These are phyloP conservation scores for Mesocentrotus franciscanus DNA, from an alignment of 53 echinoderm and acorn worm species.

Conservation along the genomic window DNA sequence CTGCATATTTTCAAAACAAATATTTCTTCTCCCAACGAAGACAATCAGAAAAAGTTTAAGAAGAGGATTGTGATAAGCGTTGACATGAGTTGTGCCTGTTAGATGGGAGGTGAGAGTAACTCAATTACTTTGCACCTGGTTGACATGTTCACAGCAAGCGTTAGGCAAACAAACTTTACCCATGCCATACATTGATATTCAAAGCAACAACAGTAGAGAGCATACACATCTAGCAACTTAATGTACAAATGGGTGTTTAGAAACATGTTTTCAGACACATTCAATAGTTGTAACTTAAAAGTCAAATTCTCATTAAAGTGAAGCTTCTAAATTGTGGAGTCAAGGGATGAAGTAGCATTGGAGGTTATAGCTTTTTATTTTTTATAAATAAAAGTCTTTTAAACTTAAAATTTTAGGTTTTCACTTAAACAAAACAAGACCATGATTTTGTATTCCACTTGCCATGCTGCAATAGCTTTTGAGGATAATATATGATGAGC, in stretches of 20 bases:
- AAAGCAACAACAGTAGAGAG: not conserved
- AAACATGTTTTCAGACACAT: too few species aligned
- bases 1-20: constrained; percentile 29
- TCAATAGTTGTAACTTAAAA: too few species aligned
- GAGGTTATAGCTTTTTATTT: too few species aligned
- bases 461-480: not conserved
- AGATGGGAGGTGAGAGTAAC: constrained; percentile 19
- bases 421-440: too few species aligned
- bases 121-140: constrained; percentile 36
- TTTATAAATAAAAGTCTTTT: too few species aligned
- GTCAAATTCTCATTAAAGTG: too few species aligned
- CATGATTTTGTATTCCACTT: not conserved
- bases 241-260: too few species aligned
- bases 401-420: too few species aligned
- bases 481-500: not conserved
- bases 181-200: not conserved
- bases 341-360: too few species aligned
- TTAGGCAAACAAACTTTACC: constrained; percentile 9
- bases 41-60: not conserved
- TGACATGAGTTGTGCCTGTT: constrained; percentile 33
- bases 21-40: not conserved
- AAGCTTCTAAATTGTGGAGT: too few species aligned
- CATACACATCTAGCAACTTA: too few species aligned
- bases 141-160: constrained; percentile 29
- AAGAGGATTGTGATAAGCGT: not conserved